These are phyloP conservation scores for Heliconius hortense DNA, from an alignment of 2,888 invertebrate genomes.

Conservation along the genomic window DNA sequence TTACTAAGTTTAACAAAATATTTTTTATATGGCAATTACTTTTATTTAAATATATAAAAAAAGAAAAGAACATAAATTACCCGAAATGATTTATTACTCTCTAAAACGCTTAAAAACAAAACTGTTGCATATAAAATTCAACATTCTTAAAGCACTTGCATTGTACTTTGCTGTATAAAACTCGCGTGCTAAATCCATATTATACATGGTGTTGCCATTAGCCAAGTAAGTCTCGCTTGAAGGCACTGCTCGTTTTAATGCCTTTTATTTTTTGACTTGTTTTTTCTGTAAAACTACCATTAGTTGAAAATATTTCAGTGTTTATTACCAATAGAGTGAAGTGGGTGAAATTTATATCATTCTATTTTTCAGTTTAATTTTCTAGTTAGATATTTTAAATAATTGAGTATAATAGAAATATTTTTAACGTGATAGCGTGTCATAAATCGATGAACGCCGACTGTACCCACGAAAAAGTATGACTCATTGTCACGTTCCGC, in stretches of 20 bases:
- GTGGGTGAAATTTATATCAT: not conserved
- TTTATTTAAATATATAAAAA: not conserved
- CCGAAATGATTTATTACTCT: conserved; percentile 8
- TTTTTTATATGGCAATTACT: not conserved
- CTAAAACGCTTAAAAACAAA: conserved; percentile 13
- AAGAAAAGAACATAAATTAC: not conserved
- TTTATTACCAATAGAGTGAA: conserved; percentile 24
- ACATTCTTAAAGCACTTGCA: conserved; percentile 22
- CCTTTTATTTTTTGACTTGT: conserved; percentile 30
- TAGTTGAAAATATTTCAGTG: conserved; percentile 21
- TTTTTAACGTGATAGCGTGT: too few species aligned
- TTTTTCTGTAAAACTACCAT: conserved; percentile 19
- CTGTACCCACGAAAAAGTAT: too few species aligned
- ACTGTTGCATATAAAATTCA: conserved; percentile 23
- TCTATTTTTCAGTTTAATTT: not conserved
- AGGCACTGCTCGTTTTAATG: conserved; percentile 39
- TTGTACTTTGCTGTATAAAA: conserved; percentile 25
- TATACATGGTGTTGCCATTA: conserved; percentile 42
- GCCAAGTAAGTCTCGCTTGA: conserved; percentile 37
- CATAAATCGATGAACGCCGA: too few species aligned
- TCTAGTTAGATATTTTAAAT: too few species aligned
- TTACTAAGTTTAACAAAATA: not conserved
- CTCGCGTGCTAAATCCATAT: conserved; percentile 40
- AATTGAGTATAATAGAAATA: not conserved
- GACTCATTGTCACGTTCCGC: too few species aligned